phyloP scores from a whole-genome alignment of 1,140 invertebrate genomes.

The Eriosoma lanigerum region DNA sequence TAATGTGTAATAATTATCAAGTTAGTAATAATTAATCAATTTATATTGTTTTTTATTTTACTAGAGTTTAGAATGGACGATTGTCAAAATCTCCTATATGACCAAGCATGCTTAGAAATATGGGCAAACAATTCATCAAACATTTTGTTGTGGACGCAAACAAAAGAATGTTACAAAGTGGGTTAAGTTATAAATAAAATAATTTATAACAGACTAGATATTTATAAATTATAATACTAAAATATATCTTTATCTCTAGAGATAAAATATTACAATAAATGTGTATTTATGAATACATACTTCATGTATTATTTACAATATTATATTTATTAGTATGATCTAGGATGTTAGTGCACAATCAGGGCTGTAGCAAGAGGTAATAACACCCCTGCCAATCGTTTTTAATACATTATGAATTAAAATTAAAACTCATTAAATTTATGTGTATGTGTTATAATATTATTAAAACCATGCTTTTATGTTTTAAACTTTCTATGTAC shows the following conservation, averaged over 20 bases:
- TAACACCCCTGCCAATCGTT: too few species aligned
- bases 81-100: slow-evolving; percentile 25
- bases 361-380: not conserved
- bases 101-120: slow-evolving; percentile 34
- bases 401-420: too few species aligned
- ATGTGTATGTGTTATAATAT: too few species aligned
- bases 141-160: slow-evolving; percentile 36
- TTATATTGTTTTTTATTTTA: not conserved
- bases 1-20: not conserved
- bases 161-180: slow-evolving; percentile 51
- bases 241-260: not conserved
- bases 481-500: too few species aligned
- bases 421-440: too few species aligned
- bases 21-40: not conserved
- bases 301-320: not conserved
- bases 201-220: not conserved
- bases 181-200: not conserved
- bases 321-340: not conserved
- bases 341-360: not conserved
- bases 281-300: not conserved
- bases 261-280: not conserved
- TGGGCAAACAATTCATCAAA: slow-evolving; percentile 18
- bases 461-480: too few species aligned
- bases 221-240: not conserved
- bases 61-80: slow-evolving; percentile 4